phyloP scores from a whole-genome alignment of 1,140 invertebrate genomes.

The Zeugodacus cucurbitae region DNA sequence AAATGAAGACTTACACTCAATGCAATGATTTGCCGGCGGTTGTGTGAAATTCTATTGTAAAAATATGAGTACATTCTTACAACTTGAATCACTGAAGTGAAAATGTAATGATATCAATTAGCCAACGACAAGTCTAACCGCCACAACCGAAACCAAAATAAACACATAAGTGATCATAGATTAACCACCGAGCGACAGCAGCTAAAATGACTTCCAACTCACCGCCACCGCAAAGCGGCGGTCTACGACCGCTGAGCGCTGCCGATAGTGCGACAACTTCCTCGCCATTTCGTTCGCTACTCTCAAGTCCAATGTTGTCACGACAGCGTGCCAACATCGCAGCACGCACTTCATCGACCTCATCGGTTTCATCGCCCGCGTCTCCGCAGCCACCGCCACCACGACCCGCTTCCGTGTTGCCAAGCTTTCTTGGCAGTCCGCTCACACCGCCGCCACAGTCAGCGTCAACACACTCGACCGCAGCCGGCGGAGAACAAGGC shows the following conservation, averaged over 20 bases:
- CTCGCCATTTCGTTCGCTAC: conserved; percentile 37
- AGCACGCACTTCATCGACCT: conserved; percentile 43
- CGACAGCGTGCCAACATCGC: conserved; percentile 37
- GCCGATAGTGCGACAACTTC: not conserved
- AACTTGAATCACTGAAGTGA: not conserved
- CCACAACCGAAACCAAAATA: not conserved
- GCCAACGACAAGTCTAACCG: not conserved
- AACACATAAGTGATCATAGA: not conserved
- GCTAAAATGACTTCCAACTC: conserved; percentile 37
- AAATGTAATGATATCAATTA: not conserved
- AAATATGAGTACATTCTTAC: not conserved
- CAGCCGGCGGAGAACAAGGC: not conserved
- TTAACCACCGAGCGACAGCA: not conserved
- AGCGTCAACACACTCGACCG: conserved; percentile 27
- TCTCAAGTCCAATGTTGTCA: conserved; percentile 39
- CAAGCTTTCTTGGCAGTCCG: conserved; percentile 45
- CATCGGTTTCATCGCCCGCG: conserved; percentile 6
- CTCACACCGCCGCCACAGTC: conserved; percentile 40
- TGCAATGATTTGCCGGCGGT: not conserved
- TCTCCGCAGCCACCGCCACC: not conserved
- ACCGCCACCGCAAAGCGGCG: not conserved
- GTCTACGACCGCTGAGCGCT: not conserved
- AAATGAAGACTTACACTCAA: not conserved
- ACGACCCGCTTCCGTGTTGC: conserved; percentile 39
- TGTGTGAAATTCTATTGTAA: not conserved